A percentile compares a stretch with the other conserved stretches of the same genome.
These are phyloP conservation scores for Cephus cinctus DNA, from an alignment of 1,140 invertebrate genomes.

Conservation along the genomic window DNA sequence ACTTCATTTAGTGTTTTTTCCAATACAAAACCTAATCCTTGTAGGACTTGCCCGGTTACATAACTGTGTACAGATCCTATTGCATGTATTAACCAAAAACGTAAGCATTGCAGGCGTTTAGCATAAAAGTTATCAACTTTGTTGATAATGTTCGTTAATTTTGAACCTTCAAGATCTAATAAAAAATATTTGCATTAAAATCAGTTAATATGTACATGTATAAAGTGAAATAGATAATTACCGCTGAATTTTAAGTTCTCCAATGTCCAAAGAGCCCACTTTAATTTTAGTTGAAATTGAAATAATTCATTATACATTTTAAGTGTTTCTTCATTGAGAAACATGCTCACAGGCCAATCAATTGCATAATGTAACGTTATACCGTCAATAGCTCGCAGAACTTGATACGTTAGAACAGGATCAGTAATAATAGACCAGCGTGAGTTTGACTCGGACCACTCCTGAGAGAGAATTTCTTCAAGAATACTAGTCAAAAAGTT, in stretches of 20 bases:
- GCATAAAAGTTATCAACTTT: constrained; percentile 43
- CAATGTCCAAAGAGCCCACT: constrained; percentile 63
- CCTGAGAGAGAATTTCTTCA: constrained; percentile 56
- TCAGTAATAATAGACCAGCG: constrained; percentile 45
- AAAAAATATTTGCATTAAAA: constrained; percentile 3
- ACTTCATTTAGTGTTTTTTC: constrained; percentile 51
- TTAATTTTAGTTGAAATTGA: constrained; percentile 63
- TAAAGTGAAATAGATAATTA: constrained; percentile 26
- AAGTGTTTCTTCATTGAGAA: constrained; percentile 57
- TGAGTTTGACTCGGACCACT: constrained; percentile 52
- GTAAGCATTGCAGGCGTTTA: constrained; percentile 60
- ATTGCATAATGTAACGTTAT: constrained; percentile 57
- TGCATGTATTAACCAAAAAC: constrained; percentile 63
- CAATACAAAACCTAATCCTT: constrained; percentile 56
- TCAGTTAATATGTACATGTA: not conserved
- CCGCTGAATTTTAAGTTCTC: constrained; percentile 60
- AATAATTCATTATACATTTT: constrained; percentile 64
- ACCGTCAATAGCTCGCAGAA: constrained; percentile 56
- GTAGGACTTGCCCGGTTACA: constrained; percentile 63
- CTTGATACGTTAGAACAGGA: constrained; percentile 33
- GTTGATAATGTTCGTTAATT: constrained; percentile 24
- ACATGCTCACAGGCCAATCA: constrained; percentile 58
- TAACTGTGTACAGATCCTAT: constrained; percentile 65
- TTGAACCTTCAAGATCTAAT: constrained; percentile 44
- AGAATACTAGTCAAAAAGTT: constrained; percentile 54